Conservation (phyloP, 1,140 invertebrate genomes). For the Metaphire vulgaris region DNA sequence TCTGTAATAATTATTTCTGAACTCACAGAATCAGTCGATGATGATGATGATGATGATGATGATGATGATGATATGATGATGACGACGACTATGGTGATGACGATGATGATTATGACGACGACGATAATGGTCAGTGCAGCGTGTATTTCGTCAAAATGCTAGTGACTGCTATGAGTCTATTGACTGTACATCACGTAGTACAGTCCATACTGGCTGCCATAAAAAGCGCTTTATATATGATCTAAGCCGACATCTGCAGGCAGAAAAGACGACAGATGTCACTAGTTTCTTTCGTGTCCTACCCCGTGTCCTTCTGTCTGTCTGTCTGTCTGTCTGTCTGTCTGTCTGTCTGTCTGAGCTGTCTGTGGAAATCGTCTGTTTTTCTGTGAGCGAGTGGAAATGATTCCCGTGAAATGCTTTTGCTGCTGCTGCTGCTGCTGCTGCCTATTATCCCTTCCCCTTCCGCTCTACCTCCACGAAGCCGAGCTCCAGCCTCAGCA, state of each 20-base stretch:
- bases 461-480: neutral
- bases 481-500: neutral
- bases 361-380: neutral
- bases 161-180: too few species aligned
- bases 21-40: too few species aligned
- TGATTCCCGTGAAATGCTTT: too few species aligned
- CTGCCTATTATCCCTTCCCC: neutral
- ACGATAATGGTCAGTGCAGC: neutral
- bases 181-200: neutral
- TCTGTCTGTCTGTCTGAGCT: neutral
- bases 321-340: slow-evolving; percentile 1
- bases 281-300: neutral
- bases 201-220: neutral
- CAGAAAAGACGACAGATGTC: neutral
- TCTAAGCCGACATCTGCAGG: neutral
- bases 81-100: too few species aligned
- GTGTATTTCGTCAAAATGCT: neutral
- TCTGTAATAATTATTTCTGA: too few species aligned
- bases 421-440: neutral
- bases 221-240: neutral
- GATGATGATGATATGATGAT: too few species aligned
- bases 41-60: too few species aligned
- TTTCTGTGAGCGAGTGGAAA: neutral
- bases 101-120: too few species aligned
- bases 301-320: neutral